Percentiles rank a stretch among this genome's conserved stretches.
These are phyloP conservation scores for Oncorhynchus gorbuscha DNA, from an alignment of 2,113 vertebrate genomes.

Conservation along the genomic window DNA sequence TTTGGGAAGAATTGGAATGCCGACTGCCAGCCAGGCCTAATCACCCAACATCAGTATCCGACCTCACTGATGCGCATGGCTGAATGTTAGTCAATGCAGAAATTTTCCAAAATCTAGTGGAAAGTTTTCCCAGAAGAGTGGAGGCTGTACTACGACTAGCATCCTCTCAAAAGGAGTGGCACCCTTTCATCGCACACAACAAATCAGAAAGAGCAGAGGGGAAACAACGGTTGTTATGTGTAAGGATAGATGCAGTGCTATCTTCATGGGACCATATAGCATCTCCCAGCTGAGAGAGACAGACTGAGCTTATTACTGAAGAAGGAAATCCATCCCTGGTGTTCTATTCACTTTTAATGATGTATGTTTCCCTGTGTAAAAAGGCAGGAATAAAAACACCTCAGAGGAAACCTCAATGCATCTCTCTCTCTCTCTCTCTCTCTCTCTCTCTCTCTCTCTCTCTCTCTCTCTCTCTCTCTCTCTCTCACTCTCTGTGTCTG, in stretches of 20 bases:
- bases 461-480: no score
- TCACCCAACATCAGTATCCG: no score
- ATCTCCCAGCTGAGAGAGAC: slow-evolving; percentile 39
- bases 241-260: slow-evolving; percentile 47
- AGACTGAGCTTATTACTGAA: slow-evolving; percentile 57
- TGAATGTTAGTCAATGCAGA: no score
- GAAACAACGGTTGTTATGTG: slow-evolving; percentile 31
- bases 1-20: no score
- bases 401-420: slow-evolving; percentile 30
- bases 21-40: no score
- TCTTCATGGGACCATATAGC: slow-evolving; percentile 28
- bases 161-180: slow-evolving; percentile 43
- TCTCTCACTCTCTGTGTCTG: no score
- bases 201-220: background rate
- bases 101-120: no score
- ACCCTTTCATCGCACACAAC: slow-evolving; percentile 44
- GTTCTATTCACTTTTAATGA: slow-evolving; percentile 58
- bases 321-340: slow-evolving; percentile 44
- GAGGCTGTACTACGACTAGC: slow-evolving; percentile 30
- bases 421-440: no score
- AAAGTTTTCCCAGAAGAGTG: no score
- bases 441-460: no score
- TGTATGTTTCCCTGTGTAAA: slow-evolving; percentile 56
- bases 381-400: slow-evolving; percentile 44
- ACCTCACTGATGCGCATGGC: no score